Evolutionary conservation across 2,888 invertebrate genomes (phyloP).

Genomic region (Synergus japonicus): DNA sequence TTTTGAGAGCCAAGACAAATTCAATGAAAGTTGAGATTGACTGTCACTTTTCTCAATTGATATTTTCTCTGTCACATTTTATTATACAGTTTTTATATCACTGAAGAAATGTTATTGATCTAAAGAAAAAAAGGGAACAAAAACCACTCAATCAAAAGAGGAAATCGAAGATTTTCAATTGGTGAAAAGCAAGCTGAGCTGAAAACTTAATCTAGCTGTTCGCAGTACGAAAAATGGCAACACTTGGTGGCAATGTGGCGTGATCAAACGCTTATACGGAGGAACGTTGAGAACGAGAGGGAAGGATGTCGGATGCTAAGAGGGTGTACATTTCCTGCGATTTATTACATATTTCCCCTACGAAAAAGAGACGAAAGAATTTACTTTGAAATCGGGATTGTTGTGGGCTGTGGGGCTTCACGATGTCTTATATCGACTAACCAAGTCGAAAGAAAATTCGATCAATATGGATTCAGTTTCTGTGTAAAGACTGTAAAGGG

Average conservation of each 20-base stretch:
- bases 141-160: not conserved
- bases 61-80: too few relatives aligned
- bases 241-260: constrained; percentile 13
- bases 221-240: constrained; percentile 12
- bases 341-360: constrained; percentile 48
- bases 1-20: not conserved
- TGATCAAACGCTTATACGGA: constrained; percentile 31
- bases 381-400: constrained; percentile 33
- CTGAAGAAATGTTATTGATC: too few relatives aligned
- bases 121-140: not conserved
- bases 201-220: not conserved
- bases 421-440: constrained; percentile 25
- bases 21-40: too few relatives aligned
- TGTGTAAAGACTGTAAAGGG: constrained; percentile 34
- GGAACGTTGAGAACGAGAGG: constrained; percentile 9
- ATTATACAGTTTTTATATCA: too few relatives aligned
- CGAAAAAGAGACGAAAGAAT: constrained; percentile 22
- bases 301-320: constrained; percentile 43
- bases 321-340: constrained; percentile 49
- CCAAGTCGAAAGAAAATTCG: constrained; percentile 32
- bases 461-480: constrained; percentile 38
- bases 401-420: constrained; percentile 18
- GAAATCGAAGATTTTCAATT: not conserved
- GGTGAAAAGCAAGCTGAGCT: not conserved
- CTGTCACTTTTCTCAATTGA: too few relatives aligned